Base-by-base conservation (phyloP, 2,888 invertebrate species). In the Drosophila recens region DNA sequence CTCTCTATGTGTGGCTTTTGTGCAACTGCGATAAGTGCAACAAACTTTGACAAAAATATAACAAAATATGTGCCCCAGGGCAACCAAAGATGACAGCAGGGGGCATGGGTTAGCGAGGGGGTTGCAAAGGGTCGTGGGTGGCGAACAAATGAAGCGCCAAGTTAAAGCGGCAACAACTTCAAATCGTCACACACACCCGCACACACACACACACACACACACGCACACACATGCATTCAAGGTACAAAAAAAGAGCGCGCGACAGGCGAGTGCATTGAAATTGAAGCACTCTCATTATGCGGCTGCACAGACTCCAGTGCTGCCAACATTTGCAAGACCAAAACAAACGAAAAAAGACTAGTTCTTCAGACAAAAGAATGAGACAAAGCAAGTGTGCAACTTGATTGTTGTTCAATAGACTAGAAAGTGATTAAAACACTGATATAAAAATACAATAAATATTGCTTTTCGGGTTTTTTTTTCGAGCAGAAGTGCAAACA, bases 11-110 rank as follows among this genome's bases (percentile, higher is more conserved):
- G 49, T 54, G 72, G 67, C 61, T 68, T 71, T 66, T 61, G 56
- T 49, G 65, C 66, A 66, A 63, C 79, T 57, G 63, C 68, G 69
- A 84, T 80, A 80, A 86, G 89, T 88, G 89, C 87, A 89, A 84
- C 84, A 88, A 84, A 84, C 84, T 84, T 80, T 88, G 78, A 78
- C 81, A 78, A 79, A n/a, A 83, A 75, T 69, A 70, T 57, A 77
- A 71, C 67, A 73, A n/a, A n/a, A n/a, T n/a, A n/a, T n/a, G n/a
- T n/a, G n/a, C n/a, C n/a, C n/a, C n/a, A n/a, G n/a, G n/a, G n/a
- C n/a, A n/a, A n/a, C n/a, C n/a, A n/a, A 2, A 42, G 20, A 36
- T 53, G 53, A 10, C 43, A 45, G n/a, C 38, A 10, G 53, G 27
- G 9, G 13, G 45, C 1, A n/a, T 46, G 52, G 42, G 23, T 23